Conservation (phyloP, 1,140 invertebrate genomes). For the Diabrotica virgifera region DNA sequence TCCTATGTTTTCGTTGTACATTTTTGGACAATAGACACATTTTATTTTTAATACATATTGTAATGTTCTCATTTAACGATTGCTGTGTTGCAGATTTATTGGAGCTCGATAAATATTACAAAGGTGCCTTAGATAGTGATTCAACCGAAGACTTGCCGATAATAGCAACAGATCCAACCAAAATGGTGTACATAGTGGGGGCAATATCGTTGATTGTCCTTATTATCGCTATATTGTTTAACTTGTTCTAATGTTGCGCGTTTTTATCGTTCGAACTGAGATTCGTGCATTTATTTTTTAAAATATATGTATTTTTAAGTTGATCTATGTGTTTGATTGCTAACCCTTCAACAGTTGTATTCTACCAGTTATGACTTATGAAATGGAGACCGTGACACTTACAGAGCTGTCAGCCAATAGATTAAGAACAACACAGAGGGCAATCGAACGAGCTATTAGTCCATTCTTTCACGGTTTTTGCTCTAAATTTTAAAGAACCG, state of each 20-base stretch:
- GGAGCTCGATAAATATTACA: slow-evolving; percentile 66
- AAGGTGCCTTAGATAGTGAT: slow-evolving; percentile 55
- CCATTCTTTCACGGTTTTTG: no score
- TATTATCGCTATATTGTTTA: slow-evolving; percentile 57
- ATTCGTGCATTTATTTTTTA: no score
- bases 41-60: not conserved
- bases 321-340: no score
- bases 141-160: slow-evolving; percentile 50
- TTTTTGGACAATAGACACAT: not conserved
- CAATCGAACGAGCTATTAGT: no score
- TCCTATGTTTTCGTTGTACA: not conserved
- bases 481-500: no score
- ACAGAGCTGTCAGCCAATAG: no score
- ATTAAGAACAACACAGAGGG: no score
- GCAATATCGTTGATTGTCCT: slow-evolving; percentile 57
- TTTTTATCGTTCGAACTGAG: no score
- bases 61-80: slow-evolving; percentile 5
- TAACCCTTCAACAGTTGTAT: no score
- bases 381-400: no score
- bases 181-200: slow-evolving; percentile 56
- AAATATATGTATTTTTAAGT: no score
- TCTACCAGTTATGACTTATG: no score
- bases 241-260: slow-evolving; percentile 42
- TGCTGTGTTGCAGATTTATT: slow-evolving; percentile 28
- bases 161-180: slow-evolving; percentile 53